Evolutionary conservation across 2,888 invertebrate species (phyloP).

Genomic region (Onchidella celtica): DNA sequence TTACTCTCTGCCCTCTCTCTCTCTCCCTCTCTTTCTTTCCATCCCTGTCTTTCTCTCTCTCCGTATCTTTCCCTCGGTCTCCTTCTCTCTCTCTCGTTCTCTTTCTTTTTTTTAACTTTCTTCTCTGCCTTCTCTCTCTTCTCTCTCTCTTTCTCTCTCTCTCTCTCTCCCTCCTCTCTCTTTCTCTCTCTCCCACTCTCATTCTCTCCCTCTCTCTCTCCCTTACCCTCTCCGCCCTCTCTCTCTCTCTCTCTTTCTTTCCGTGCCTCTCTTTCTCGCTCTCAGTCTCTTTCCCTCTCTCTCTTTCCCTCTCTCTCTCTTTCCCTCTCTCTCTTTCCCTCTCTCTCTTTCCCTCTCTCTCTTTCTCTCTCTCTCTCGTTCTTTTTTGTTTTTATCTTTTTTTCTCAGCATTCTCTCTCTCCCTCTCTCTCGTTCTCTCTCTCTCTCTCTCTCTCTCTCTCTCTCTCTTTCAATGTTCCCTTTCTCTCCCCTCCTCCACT

Average conservation of each 20-base stretch:
- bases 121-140: background rate
- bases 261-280: background rate
- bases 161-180: background rate
- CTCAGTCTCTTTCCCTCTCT: too few relatives aligned
- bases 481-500: background rate
- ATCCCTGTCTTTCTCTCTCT: background rate
- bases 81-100: background rate
- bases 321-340: background rate
- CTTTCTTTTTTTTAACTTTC: too few relatives aligned
- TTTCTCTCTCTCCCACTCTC: background rate
- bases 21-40: background rate
- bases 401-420: background rate
- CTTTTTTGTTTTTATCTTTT: background rate
- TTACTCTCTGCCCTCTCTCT: background rate
- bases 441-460: background rate
- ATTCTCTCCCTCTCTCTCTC: background rate
- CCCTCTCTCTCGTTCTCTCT: background rate
- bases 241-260: background rate
- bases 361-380: background rate
- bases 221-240: too few relatives aligned
- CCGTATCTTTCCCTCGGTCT: background rate
- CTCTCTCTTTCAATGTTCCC: background rate
- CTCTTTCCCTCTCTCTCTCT: background rate
- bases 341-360: background rate
- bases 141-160: background rate